phyloP scores from a whole-genome alignment of 2,888 invertebrate species.

The Drosophila nigritarsus region DNA sequence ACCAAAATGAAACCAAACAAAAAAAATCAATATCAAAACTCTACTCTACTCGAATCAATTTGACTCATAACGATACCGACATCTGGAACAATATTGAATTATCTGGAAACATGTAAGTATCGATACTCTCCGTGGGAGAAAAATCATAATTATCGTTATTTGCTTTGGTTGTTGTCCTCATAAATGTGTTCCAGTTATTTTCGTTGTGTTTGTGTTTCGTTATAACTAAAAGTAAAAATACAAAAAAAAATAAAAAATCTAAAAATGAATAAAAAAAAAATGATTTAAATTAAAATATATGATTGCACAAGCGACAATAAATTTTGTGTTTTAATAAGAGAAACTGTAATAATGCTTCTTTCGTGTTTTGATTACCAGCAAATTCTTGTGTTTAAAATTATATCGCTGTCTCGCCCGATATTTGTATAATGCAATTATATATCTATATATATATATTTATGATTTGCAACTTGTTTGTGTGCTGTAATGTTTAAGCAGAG shows the following conservation, averaged over 20 bases:
- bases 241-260: conserved; percentile 22
- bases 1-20: conserved; percentile 48
- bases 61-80: conserved; percentile 62
- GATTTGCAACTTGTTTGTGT: conserved; percentile 69
- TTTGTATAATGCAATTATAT: conserved; percentile 48
- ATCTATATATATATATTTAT: conserved; percentile 45
- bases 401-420: conserved; percentile 64
- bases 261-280: conserved; percentile 18
- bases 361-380: conserved; percentile 25
- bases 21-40: conserved; percentile 55
- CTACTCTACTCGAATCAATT: conserved; percentile 64
- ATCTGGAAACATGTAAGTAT: conserved; percentile 68
- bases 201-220: conserved; percentile 72
- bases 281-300: conserved; percentile 15
- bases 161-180: conserved; percentile 78
- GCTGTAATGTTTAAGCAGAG: conserved; percentile 83
- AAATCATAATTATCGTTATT: conserved; percentile 72
- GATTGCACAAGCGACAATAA: conserved; percentile 22
- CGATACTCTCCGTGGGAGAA: conserved; percentile 44
- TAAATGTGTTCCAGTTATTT: conserved; percentile 73
- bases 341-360: conserved; percentile 53
- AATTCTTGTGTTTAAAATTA: conserved; percentile 37
- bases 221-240: conserved; percentile 35
- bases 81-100: conserved; percentile 49
- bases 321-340: conserved; percentile 38